Evolutionary conservation across 2,888 invertebrate species (phyloP).

Genomic region (Tuta absoluta): DNA sequence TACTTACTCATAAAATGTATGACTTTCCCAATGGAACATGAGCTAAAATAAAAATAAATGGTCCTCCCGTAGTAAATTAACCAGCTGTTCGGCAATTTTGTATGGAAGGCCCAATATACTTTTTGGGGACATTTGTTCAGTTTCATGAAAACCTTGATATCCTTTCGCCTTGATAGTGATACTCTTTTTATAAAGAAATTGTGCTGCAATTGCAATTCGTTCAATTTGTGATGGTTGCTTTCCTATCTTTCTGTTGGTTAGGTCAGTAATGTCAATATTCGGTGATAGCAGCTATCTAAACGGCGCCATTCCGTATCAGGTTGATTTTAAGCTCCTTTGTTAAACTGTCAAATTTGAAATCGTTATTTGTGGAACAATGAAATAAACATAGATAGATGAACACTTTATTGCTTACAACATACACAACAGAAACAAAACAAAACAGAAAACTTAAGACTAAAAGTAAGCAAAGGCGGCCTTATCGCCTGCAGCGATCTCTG

Average conservation of each 20-base stretch:
- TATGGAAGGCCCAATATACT: too few relatives aligned
- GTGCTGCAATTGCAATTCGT: not conserved
- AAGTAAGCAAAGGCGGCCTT: too few relatives aligned
- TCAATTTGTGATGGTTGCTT: not conserved
- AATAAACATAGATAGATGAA: not conserved
- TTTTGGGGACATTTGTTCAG: too few relatives aligned
- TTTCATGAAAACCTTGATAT: too few relatives aligned
- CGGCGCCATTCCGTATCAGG: not conserved
- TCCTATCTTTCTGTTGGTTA: not conserved
- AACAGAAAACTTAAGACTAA: too few relatives aligned
- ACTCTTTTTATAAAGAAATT: not conserved
- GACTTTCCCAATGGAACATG: too few relatives aligned
- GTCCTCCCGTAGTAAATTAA: too few relatives aligned
- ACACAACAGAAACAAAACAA: too few relatives aligned
- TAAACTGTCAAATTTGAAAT: not conserved
- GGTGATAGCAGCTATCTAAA: constrained; percentile 9
- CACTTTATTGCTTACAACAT: not conserved
- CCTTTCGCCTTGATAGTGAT: not conserved
- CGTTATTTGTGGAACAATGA: not conserved
- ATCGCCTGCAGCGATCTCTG: too few relatives aligned
- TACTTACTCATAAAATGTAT: too few relatives aligned
- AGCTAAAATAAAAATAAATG: too few relatives aligned
- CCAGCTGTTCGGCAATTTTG: too few relatives aligned
- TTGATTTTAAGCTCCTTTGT: constrained; percentile 2
- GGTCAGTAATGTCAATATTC: constrained; percentile 15